A percentile compares a stretch with the other conserved stretches of the same genome.
These are phyloP conservation scores for Melanchra persicariae DNA, from an alignment of 2,888 invertebrate species.

Conservation along the genomic window DNA sequence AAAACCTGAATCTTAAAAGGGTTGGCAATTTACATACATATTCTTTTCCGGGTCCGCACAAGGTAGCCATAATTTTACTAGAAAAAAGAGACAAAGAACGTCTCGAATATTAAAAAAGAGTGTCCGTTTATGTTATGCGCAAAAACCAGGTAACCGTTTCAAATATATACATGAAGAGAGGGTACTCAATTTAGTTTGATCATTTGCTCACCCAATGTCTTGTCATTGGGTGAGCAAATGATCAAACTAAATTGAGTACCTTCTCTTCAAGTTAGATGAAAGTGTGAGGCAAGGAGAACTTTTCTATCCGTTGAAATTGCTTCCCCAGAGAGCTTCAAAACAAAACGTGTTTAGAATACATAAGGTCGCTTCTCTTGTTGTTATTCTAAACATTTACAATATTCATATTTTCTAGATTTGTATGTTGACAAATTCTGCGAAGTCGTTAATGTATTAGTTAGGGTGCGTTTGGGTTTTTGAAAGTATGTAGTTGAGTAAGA, in stretches of 20 bases:
- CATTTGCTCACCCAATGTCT: slow-evolving; percentile 19
- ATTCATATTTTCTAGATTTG: slow-evolving; percentile 44
- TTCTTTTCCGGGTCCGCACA: slow-evolving; percentile 6
- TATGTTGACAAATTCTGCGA: slow-evolving; percentile 30
- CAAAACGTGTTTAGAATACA: slow-evolving; percentile 53
- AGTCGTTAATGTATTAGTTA: slow-evolving; percentile 41
- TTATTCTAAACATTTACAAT: slow-evolving; percentile 31
- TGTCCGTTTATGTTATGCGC: slow-evolving; percentile 27
- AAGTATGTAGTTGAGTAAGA: background rate
- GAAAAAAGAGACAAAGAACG: slow-evolving; percentile 25
- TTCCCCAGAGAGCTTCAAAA: slow-evolving; percentile 35
- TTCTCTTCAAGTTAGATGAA: slow-evolving; percentile 34
- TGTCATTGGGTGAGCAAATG: slow-evolving; percentile 15
- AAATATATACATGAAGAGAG: slow-evolving; percentile 27
- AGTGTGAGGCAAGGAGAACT: slow-evolving; percentile 32
- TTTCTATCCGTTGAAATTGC: slow-evolving; percentile 47
- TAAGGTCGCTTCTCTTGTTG: slow-evolving; percentile 15
- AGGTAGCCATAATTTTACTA: slow-evolving; percentile 39
- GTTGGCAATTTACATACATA: slow-evolving; percentile 18
- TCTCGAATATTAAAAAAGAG: slow-evolving; percentile 38
- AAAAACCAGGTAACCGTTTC: slow-evolving; percentile 16
- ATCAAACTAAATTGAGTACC: slow-evolving; percentile 53
- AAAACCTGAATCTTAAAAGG: slow-evolving; percentile 23
- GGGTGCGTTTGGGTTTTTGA: background rate
- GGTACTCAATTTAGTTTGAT: slow-evolving; percentile 53